Evolutionary conservation across 2,888 invertebrate genomes (phyloP).

Genomic region (Blomia tropicalis): DNA sequence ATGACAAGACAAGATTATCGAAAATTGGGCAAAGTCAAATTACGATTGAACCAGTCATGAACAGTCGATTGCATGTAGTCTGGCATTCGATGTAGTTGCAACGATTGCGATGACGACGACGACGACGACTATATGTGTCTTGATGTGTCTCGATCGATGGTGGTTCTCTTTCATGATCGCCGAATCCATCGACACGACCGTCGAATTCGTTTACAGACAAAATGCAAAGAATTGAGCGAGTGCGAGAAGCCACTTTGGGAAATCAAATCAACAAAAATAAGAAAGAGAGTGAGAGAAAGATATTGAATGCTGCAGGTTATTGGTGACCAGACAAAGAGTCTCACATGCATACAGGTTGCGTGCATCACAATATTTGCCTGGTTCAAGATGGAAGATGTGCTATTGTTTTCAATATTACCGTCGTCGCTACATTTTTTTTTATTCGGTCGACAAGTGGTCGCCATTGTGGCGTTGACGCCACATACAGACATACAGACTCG

Average conservation of each 20-base stretch:
- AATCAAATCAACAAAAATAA: background rate
- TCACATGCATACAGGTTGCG: background rate
- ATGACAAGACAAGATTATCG: constrained; percentile 11
- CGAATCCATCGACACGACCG: background rate
- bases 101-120: too few species aligned
- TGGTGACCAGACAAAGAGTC: constrained; percentile 1
- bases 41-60: background rate
- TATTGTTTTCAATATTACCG: constrained; percentile 11
- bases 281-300: too few species aligned
- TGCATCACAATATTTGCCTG: background rate
- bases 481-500: too few species aligned
- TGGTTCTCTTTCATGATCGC: constrained; percentile 4
- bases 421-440: background rate
- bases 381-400: background rate
- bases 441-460: constrained; percentile 12
- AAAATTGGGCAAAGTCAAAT: constrained; percentile 13
- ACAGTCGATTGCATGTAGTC: too few species aligned
- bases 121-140: too few species aligned
- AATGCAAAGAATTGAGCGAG: background rate
- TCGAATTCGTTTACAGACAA: too few species aligned
- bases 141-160: too few species aligned
- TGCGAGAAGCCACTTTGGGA: constrained; percentile 12
- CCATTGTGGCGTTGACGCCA: constrained; percentile 10
- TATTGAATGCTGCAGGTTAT: too few species aligned
- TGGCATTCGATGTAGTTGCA: too few species aligned